Conservation (phyloP, 2,797 vertebrate species). For the Pteropus rufus region DNA sequence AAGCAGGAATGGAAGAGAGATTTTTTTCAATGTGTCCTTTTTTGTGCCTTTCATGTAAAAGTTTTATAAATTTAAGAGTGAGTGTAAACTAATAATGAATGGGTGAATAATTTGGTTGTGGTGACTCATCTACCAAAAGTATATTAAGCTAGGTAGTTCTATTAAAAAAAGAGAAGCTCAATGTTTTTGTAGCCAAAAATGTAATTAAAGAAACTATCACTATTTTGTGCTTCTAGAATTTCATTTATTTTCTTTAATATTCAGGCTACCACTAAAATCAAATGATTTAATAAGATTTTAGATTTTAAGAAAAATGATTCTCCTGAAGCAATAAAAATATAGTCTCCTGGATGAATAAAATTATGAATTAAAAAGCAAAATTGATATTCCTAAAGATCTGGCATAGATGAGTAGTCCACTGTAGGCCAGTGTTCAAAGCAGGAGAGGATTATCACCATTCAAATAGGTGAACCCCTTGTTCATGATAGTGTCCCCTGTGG, state of each 20-base stretch:
- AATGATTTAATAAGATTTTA: background rate
- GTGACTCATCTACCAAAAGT: background rate
- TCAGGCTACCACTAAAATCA: background rate
- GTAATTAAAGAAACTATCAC: background rate
- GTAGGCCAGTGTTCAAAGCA: background rate
- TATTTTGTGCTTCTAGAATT: constrained; percentile 30
- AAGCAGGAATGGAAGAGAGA: background rate
- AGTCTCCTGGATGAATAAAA: background rate
- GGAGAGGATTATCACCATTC: background rate
- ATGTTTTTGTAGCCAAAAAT: constrained; percentile 9
- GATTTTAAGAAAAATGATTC: constrained; percentile 6
- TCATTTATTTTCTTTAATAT: background rate
- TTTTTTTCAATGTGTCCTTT: background rate
- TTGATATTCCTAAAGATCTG: background rate
- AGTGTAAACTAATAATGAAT: background rate
- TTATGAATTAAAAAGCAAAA: constrained; percentile 2
- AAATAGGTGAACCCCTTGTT: background rate
- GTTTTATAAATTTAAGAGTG: background rate
- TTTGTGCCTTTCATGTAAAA: background rate
- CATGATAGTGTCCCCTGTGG: too few species aligned
- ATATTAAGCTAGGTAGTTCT: background rate
- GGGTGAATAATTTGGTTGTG: background rate
- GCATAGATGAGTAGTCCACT: background rate
- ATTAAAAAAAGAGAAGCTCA: background rate
- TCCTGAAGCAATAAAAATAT: background rate